Evolutionary conservation across 1,140 invertebrate genomes (phyloP).

Genomic region (Papilio polytes): DNA sequence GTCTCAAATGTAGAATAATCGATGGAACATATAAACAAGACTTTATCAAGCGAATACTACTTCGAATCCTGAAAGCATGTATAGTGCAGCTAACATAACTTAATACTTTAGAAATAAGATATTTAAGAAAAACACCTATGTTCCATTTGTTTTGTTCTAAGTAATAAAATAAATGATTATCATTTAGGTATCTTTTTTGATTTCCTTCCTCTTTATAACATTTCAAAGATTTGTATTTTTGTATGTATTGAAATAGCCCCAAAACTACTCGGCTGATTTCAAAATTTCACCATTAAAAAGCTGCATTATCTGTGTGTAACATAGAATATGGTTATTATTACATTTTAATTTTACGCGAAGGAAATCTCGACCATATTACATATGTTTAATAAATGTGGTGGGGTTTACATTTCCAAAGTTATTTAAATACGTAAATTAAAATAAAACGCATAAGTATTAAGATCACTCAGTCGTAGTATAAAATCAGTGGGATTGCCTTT

Average conservation of each 20-base stretch:
- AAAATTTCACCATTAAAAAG: no score
- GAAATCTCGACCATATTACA: no score
- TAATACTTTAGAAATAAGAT: background rate
- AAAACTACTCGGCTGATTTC: no score
- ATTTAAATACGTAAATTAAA: background rate
- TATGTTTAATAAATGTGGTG: no score
- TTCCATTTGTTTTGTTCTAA: background rate
- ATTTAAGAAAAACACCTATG: background rate
- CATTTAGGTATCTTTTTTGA: no score
- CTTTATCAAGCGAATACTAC: background rate
- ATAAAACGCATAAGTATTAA: background rate
- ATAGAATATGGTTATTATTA: no score
- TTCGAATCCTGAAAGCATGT: background rate
- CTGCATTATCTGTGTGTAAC: no score
- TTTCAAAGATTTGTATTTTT: no score
- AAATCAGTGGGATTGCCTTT: background rate
- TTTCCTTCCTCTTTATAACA: no score
- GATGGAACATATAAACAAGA: background rate
- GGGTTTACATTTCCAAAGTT: background rate
- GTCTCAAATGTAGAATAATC: background rate
- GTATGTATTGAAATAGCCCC: no score
- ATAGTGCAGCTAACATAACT: background rate
- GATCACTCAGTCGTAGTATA: background rate
- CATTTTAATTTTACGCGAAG: no score
- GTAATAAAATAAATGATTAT: background rate